Percentiles rank a stretch among this genome's conserved stretches.
Evolutionary conservation across 2,113 vertebrate genomes (phyloP).

Genomic region (Tetrax tetrax): DNA sequence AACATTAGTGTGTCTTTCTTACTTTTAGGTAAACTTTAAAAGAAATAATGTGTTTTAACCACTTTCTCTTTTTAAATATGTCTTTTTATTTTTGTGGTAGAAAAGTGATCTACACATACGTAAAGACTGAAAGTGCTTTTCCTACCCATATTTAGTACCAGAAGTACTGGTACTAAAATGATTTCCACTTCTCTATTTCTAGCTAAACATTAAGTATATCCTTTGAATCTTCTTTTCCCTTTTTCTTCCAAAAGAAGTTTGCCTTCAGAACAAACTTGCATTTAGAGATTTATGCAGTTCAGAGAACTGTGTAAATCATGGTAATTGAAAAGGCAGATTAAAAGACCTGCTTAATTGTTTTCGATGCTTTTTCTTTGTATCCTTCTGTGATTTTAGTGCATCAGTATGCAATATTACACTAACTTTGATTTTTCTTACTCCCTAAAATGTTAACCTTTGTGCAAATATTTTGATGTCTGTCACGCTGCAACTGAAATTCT

Average conservation of each 20-base stretch:
- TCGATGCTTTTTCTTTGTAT: rapidly evolving
- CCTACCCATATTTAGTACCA: neutral
- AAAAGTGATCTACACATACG: neutral
- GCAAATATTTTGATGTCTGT: neutral
- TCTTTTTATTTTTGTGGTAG: neutral
- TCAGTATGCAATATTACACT: neutral
- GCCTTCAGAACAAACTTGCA: neutral
- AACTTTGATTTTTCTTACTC: neutral
- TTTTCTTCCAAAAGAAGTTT: neutral
- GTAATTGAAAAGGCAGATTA: neutral
- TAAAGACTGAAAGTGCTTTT: neutral
- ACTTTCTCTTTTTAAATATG: neutral
- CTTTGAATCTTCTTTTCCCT: neutral
- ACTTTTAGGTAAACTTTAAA: neutral
- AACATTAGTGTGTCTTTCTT: neutral
- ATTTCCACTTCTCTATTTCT: neutral
- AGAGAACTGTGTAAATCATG: neutral
- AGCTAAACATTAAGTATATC: neutral
- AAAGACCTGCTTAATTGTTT: neutral
- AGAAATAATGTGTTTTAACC: neutral
- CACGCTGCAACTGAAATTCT: neutral
- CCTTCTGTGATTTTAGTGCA: neutral
- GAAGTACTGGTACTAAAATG: neutral
- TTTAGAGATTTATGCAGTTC: neutral
- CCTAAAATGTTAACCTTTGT: neutral